A percentile compares a stretch with the other conserved stretches of the same genome.
These are phyloP conservation scores for Acronicta leporina DNA, from an alignment of 2,888 invertebrate genomes.

Conservation along the genomic window DNA sequence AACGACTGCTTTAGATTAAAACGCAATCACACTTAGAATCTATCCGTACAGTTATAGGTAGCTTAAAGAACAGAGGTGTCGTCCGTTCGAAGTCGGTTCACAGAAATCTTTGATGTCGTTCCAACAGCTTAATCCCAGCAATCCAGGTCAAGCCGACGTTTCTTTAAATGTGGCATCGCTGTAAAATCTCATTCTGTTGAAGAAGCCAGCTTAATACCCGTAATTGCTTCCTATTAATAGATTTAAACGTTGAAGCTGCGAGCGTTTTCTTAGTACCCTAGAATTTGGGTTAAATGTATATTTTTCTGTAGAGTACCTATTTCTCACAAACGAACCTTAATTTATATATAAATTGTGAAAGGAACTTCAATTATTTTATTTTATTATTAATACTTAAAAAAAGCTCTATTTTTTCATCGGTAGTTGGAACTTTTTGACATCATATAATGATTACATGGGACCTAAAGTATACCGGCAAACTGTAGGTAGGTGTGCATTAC, in stretches of 20 bases:
- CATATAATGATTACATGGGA: too few relatives aligned
- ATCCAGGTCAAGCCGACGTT: conserved; percentile 26
- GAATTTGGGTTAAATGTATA: conserved; percentile 24
- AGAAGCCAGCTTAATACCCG: conserved; percentile 29
- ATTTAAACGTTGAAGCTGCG: conserved; percentile 40
- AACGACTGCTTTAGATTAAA: background rate
- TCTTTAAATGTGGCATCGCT: conserved; percentile 21
- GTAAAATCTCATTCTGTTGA: conserved; percentile 20
- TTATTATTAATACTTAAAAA: too few relatives aligned
- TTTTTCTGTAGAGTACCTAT: background rate
- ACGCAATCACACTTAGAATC: background rate
- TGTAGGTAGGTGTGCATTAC: too few relatives aligned
- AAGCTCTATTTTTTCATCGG: too few relatives aligned
- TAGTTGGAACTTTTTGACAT: too few relatives aligned
- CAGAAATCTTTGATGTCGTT: conserved; percentile 19
- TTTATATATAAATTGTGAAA: too few relatives aligned
- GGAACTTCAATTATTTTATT: too few relatives aligned
- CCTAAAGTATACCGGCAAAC: too few relatives aligned
- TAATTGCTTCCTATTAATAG: conserved; percentile 41
- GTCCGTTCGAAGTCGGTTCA: conserved; percentile 14
- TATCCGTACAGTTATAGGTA: background rate
- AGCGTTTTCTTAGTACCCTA: conserved; percentile 12
- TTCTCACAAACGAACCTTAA: too few relatives aligned
- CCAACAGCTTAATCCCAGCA: conserved; percentile 21
- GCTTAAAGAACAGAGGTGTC: background rate